A percentile compares a stretch with the other conserved stretches of the same genome.
Conservation (phyloP, 2,888 invertebrate species). For the Chelonus formosanus region DNA sequence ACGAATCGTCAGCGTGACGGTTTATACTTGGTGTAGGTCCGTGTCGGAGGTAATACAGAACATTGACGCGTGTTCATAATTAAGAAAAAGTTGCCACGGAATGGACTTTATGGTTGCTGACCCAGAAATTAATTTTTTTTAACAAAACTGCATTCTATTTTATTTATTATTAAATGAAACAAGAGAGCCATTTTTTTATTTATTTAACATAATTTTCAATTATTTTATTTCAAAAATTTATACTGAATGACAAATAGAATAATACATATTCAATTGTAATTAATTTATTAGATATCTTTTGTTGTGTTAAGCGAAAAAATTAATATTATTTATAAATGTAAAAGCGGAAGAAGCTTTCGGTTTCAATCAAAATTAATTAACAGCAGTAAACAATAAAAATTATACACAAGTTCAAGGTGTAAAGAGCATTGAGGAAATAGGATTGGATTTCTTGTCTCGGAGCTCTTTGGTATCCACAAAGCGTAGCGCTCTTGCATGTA, state of each 20-base stretch:
- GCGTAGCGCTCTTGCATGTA: slow-evolving; percentile 46
- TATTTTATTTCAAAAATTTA: no score
- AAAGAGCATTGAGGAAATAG: slow-evolving; percentile 1
- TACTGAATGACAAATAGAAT: no score
- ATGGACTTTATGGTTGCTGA: slow-evolving; percentile 15
- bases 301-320: no score
- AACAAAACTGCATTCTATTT: background rate
- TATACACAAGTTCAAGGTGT: slow-evolving; percentile 32
- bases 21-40: slow-evolving; percentile 55
- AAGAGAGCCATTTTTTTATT: no score
- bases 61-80: slow-evolving; percentile 47
- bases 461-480: slow-evolving; percentile 18
- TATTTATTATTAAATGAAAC: no score
- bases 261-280: no score
- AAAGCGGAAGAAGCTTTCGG: no score
- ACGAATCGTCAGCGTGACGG: slow-evolving; percentile 63
- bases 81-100: slow-evolving; percentile 53
- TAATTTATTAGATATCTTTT: no score
- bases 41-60: slow-evolving; percentile 53
- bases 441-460: slow-evolving; percentile 28
- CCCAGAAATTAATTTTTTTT: slow-evolving; percentile 14
- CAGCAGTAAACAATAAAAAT: slow-evolving; percentile 31
- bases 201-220: no score
- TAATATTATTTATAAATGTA: no score
- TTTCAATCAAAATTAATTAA: slow-evolving; percentile 28